Evolutionary conservation across 2,888 invertebrate genomes (phyloP).

Genomic region (Myathropa florea): DNA sequence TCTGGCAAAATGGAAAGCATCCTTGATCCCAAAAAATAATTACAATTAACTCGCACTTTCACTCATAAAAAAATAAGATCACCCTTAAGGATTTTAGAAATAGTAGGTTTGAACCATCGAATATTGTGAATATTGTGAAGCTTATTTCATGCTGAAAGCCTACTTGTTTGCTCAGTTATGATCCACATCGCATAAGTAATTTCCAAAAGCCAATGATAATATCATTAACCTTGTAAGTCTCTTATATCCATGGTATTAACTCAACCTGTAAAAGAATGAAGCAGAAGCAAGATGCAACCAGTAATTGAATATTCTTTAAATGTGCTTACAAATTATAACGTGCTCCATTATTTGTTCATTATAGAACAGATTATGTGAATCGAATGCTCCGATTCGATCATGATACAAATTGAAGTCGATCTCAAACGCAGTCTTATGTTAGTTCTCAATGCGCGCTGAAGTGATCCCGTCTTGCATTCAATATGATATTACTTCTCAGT

Average conservation of each 20-base stretch:
- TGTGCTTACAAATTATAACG: no score
- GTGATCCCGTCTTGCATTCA: not conserved
- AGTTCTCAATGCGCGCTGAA: constrained; percentile 1
- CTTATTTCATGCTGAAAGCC: not conserved
- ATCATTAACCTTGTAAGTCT: not conserved
- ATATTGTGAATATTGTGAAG: no score
- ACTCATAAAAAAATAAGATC: no score
- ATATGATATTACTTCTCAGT: constrained; percentile 18
- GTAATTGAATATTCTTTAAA: not conserved
- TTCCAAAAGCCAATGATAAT: not conserved
- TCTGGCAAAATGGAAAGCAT: no score
- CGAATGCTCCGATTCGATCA: not conserved
- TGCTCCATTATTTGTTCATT: not conserved
- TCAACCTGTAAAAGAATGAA: not conserved
- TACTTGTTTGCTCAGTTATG: not conserved
- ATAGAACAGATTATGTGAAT: not conserved
- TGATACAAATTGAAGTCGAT: not conserved
- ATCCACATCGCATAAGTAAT: constrained; percentile 25
- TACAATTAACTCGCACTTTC: no score
- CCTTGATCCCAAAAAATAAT: no score
- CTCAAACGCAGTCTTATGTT: constrained; percentile 17
- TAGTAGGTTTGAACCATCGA: no score
- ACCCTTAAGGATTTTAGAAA: no score
- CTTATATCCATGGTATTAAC: not conserved
- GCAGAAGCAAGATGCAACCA: not conserved